Evolutionary conservation across 2,797 vertebrate species (phyloP).

Genomic region (Acrocephalus scirpaceus): DNA sequence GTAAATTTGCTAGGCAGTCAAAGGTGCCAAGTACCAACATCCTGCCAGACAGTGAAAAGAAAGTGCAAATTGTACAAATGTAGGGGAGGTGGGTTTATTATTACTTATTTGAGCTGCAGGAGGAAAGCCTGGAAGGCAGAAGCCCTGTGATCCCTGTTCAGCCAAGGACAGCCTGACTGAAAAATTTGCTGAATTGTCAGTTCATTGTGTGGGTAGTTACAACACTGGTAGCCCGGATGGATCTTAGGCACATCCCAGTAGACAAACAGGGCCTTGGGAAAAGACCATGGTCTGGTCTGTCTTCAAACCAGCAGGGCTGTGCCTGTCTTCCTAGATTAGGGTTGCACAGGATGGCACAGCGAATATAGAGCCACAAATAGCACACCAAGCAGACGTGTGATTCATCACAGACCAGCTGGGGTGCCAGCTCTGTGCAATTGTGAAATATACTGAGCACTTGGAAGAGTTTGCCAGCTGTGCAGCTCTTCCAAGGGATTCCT

Average conservation of each 20-base stretch:
- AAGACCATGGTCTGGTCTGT: not conserved
- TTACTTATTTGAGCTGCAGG: not conserved
- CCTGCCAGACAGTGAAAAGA: not conserved
- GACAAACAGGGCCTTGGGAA: not conserved
- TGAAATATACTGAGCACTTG: not conserved
- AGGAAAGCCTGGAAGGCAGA: not conserved
- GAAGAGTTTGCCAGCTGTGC: not conserved
- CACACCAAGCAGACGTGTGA: not conserved
- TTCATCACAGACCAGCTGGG: not conserved
- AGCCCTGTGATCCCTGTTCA: not conserved
- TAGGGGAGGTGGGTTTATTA: accelerated
- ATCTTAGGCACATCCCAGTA: not conserved
- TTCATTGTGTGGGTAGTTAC: not conserved
- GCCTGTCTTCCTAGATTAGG: not conserved
- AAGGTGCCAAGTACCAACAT: not conserved
- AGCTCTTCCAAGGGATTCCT: not conserved
- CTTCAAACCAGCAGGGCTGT: not conserved
- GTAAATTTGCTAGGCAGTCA: not conserved
- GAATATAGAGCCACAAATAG: accelerated
- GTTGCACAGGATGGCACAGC: not conserved
- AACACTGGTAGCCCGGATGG: accelerated
- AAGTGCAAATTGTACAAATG: not conserved
- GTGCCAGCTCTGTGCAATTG: not conserved
- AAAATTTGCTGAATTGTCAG: not conserved
- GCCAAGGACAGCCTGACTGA: not conserved